Evolutionary conservation across 2,888 invertebrate species (phyloP).

Genomic region (Amiota communis): DNA sequence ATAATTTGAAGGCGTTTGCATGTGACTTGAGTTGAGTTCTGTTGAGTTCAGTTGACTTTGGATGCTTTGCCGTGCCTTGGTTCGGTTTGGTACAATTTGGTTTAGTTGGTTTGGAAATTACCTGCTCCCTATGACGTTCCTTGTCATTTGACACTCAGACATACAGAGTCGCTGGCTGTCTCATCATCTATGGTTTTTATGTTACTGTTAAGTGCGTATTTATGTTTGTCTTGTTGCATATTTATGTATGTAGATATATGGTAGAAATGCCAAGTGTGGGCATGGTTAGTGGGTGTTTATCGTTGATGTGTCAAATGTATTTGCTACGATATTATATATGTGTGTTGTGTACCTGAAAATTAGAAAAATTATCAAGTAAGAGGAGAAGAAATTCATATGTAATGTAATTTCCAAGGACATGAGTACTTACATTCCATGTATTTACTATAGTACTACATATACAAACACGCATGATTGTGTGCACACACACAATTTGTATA

Average conservation of each 20-base stretch:
- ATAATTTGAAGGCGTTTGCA: not conserved
- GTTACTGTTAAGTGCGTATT: constrained; percentile 58
- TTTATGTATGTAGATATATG: constrained; percentile 46
- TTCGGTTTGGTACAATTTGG: no score
- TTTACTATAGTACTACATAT: no score
- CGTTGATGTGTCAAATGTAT: constrained; percentile 16
- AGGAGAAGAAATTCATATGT: no score
- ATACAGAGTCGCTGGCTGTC: not conserved
- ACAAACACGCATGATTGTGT: no score
- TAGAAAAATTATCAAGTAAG: not conserved
- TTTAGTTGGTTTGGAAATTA: constrained; percentile 10
- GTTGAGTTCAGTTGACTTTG: no score
- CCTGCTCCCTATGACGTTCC: constrained; percentile 3
- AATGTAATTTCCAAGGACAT: no score
- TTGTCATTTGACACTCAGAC: constrained; percentile 9
- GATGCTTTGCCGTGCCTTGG: no score
- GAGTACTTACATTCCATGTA: no score
- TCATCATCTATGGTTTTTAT: constrained; percentile 15
- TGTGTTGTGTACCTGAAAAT: not conserved
- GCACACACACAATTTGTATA: no score
- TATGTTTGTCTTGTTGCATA: constrained; percentile 46
- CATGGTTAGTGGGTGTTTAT: constrained; percentile 5
- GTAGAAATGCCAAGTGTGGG: not conserved
- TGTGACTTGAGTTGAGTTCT: not conserved
- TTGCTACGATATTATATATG: not conserved